phyloP scores from a whole-genome alignment of 2,113 vertebrate genomes.

The Callipepla squamata region DNA sequence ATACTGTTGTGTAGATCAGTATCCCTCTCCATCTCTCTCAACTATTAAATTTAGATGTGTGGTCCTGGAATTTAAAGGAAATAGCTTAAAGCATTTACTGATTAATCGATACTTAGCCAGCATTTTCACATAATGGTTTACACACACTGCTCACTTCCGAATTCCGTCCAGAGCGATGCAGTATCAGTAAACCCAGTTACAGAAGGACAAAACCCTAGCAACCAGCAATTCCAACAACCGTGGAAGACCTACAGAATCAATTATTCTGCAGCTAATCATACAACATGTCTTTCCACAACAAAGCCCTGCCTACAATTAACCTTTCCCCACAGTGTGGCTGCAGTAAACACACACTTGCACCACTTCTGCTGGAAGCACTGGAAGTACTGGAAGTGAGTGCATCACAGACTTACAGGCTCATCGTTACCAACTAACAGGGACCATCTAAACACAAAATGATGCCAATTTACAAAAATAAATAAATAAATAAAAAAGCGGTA shows the following conservation, averaged over 20 bases:
- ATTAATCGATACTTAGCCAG: background rate
- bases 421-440: background rate
- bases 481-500: background rate
- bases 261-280: background rate
- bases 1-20: slow-evolving; percentile 9
- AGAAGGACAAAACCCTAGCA: background rate
- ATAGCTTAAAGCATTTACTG: slow-evolving; percentile 13
- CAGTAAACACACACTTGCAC: background rate
- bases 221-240: background rate
- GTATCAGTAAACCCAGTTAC: background rate
- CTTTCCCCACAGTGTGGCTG: fast-evolving
- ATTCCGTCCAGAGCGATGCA: background rate
- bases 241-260: background rate
- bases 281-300: background rate
- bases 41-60: background rate
- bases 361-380: background rate
- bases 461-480: fast-evolving
- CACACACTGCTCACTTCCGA: background rate
- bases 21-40: background rate
- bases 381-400: fast-evolving
- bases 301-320: background rate
- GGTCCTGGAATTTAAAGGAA: slow-evolving; percentile 8
- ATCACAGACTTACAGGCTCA: background rate
- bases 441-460: background rate
- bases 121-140: background rate